Percentiles rank a stretch among this genome's conserved stretches.
These are phyloP conservation scores for Caenorhabditis latens DNA, from an alignment of 1,140 invertebrate genomes.

Conservation along the genomic window DNA sequence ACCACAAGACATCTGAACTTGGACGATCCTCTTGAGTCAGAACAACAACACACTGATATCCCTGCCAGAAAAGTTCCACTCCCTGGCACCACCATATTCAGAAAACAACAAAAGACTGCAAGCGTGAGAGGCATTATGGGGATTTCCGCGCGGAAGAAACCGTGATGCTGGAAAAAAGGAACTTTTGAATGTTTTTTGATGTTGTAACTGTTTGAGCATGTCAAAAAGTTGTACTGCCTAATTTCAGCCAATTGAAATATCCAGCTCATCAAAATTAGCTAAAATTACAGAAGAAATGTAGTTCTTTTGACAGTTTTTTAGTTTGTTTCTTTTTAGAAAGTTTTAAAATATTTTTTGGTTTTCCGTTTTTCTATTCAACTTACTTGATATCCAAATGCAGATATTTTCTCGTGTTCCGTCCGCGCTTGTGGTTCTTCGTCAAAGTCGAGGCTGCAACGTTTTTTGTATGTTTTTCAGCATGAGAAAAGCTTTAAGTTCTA, in stretches of 20 bases:
- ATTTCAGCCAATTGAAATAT: no score
- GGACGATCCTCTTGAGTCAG: conserved; percentile 51
- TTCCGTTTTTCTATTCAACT: not conserved
- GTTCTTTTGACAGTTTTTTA: no score
- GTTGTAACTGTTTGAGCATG: no score
- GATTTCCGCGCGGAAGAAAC: conserved; percentile 64
- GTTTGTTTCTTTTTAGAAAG: no score
- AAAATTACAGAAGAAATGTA: no score
- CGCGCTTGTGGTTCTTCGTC: conserved; percentile 62
- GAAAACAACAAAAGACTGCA: conserved; percentile 62
- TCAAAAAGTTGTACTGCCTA: no score
- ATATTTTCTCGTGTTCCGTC: conserved; percentile 61
- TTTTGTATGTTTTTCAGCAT: not conserved
- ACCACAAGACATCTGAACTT: conserved; percentile 51
- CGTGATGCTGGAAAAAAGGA: conserved; percentile 62
- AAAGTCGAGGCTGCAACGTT: conserved; percentile 53
- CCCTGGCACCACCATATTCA: conserved; percentile 63
- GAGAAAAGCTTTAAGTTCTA: no score
- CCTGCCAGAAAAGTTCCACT: conserved; percentile 59
- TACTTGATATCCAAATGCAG: conserved; percentile 63
- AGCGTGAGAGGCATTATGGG: conserved; percentile 66
- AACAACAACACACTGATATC: conserved; percentile 55
- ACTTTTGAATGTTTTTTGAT: no score
- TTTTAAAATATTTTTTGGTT: not conserved
- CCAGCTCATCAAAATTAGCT: no score